A percentile compares a stretch with the other conserved stretches of the same genome.
Conservation (phyloP, 2,888 invertebrate species). For the Mechanitis mazaeus region DNA sequence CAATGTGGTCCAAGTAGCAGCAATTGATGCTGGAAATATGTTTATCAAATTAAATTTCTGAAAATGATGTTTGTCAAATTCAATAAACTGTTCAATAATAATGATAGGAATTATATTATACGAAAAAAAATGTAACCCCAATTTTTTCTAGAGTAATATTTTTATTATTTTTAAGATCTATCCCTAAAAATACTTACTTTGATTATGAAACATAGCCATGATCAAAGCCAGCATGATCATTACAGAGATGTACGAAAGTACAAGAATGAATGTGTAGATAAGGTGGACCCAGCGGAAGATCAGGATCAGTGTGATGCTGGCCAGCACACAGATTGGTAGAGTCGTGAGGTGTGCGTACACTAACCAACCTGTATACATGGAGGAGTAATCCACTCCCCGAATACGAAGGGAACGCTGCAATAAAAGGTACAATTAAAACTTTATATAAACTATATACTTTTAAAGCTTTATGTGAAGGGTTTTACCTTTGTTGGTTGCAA, state of each 20-base stretch:
- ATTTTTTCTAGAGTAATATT: background rate
- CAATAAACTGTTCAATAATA: too few relatives aligned
- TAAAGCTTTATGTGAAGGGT: too few relatives aligned
- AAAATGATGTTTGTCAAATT: too few relatives aligned
- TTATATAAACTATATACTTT: background rate
- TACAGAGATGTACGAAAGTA: slow-evolving; percentile 51
- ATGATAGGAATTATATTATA: background rate
- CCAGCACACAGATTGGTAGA: slow-evolving; percentile 52
- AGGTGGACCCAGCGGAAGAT: slow-evolving; percentile 66
- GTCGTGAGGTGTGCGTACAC: slow-evolving; percentile 51
- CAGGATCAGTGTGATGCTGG: slow-evolving; percentile 49
- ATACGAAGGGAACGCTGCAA: slow-evolving; percentile 52
- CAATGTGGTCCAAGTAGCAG: slow-evolving; percentile 54
- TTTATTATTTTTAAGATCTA: too few relatives aligned
- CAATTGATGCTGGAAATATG: slow-evolving; percentile 43
- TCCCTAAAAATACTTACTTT: slow-evolving; percentile 37
- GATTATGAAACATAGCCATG: slow-evolving; percentile 58
- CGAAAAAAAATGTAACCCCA: background rate
- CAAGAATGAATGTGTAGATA: slow-evolving; percentile 44
- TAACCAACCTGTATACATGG: slow-evolving; percentile 59
- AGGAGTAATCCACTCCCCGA: slow-evolving; percentile 48
- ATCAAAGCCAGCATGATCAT: slow-evolving; percentile 59
- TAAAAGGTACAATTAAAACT: background rate
- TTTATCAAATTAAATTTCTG: background rate
- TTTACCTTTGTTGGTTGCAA: too few relatives aligned